These are phyloP conservation scores for Ciconia boyciana DNA, from an alignment of 2,113 vertebrate species.

Conservation along the genomic window DNA sequence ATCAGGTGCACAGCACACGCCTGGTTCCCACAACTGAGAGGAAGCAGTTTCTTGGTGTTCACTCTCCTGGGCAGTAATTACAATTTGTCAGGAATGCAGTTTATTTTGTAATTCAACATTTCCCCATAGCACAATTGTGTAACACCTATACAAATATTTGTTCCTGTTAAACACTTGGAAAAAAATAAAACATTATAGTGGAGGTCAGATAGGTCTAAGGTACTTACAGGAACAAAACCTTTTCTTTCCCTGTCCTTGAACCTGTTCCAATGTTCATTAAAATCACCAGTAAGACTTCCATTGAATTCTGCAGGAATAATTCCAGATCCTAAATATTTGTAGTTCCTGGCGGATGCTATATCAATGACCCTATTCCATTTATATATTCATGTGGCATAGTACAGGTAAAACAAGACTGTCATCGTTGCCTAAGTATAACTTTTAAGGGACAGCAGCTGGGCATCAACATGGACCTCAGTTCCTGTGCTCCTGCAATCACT, in stretches of 20 bases:
- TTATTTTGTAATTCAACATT: conserved; percentile 69
- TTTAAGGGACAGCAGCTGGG: not conserved
- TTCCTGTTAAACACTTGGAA: conserved; percentile 38
- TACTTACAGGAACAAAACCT: not conserved
- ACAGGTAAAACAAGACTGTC: not conserved
- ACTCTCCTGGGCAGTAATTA: conserved; percentile 73
- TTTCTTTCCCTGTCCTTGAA: not conserved
- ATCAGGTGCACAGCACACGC: conserved; percentile 35
- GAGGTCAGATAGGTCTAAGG: not conserved
- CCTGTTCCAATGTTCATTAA: not conserved
- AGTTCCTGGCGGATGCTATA: not conserved
- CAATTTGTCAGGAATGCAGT: conserved; percentile 66
- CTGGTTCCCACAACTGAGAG: conserved; percentile 51
- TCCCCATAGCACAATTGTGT: conserved; percentile 55
- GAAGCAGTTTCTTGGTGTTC: conserved; percentile 57
- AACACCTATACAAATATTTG: conserved; percentile 73
- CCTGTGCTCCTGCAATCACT: not conserved
- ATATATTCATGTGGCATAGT: not conserved
- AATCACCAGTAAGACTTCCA: not conserved
- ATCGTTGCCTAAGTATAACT: not conserved
- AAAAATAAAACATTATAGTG: not conserved
- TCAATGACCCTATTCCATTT: not conserved
- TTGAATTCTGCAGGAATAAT: not conserved
- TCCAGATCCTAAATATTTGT: not conserved
- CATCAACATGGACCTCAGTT: not conserved